phyloP scores from a whole-genome alignment of 2,797 vertebrate genomes.

The Fistularia commersonii region DNA sequence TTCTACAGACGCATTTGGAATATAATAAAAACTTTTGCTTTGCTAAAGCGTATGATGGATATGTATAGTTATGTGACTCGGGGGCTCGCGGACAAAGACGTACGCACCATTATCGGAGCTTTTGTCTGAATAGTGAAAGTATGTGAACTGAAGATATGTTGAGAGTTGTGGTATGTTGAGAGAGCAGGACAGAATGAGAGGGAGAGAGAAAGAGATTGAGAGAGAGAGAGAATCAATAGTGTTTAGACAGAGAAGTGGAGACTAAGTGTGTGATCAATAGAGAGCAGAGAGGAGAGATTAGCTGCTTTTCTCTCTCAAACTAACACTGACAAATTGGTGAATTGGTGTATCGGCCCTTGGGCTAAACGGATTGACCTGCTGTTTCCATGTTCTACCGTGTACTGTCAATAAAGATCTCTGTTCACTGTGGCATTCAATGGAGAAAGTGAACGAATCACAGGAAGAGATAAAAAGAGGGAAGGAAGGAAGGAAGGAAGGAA shows the following conservation, averaged over 20 bases:
- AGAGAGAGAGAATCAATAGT: constrained; percentile 83
- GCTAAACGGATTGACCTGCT: constrained; percentile 80
- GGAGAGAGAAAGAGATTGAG: constrained; percentile 65
- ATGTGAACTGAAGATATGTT: constrained; percentile 43
- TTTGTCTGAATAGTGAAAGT: constrained; percentile 37
- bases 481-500: constrained; percentile 10
- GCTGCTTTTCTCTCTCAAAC: constrained; percentile 81
- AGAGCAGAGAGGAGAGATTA: constrained; percentile 80
- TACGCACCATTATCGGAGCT: constrained; percentile 26
- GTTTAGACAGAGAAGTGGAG: constrained; percentile 87
- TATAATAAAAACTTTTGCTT: too few species aligned
- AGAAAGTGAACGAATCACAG: constrained; percentile 56
- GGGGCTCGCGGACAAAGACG: constrained; percentile 14
- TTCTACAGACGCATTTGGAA: constrained; percentile 3
- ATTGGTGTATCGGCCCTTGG: constrained; percentile 79
- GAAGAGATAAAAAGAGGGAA: constrained; percentile 20
- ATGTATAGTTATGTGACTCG: neutral
- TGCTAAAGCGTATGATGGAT: too few species aligned
- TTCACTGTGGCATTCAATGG: constrained; percentile 67
- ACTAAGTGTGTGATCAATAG: constrained; percentile 88
- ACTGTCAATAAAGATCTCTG: constrained; percentile 79
- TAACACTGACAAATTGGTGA: constrained; percentile 81
- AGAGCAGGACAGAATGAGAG: constrained; percentile 47
- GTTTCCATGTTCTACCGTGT: constrained; percentile 76
- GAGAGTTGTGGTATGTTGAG: constrained; percentile 56